Conservation (phyloP, 2,888 invertebrate genomes). For the Arctia plantaginis region DNA sequence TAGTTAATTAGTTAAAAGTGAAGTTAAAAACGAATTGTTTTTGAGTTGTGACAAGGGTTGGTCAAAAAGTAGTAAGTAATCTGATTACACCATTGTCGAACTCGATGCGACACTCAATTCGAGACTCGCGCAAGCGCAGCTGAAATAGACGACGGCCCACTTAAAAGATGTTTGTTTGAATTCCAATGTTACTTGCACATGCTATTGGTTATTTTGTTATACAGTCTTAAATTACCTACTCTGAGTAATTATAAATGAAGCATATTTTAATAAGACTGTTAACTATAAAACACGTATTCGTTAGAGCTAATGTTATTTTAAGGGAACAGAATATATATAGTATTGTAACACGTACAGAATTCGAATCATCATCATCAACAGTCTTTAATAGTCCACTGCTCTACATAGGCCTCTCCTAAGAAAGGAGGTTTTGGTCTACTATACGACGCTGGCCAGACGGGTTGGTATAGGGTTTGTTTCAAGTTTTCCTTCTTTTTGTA, state of each 20-base stretch:
- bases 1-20: background rate
- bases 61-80: background rate
- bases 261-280: background rate
- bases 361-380: no score
- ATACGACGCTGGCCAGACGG: no score
- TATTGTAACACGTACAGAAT: no score
- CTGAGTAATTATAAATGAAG: constrained; percentile 9
- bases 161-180: constrained; percentile 60
- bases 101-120: constrained; percentile 39
- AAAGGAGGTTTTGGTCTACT: no score
- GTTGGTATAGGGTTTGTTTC: no score
- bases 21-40: background rate
- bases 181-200: constrained; percentile 56
- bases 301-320: background rate
- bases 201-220: constrained; percentile 59
- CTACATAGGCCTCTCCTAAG: no score
- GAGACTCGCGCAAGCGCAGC: constrained; percentile 45
- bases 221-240: constrained; percentile 34
- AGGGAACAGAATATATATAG: no score
- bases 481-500: no score
- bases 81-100: constrained; percentile 18
- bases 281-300: background rate
- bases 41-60: background rate
- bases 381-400: no score
- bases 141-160: constrained; percentile 59